Percentiles rank a stretch among this genome's conserved stretches.
Conservation (phyloP, 2,113 vertebrate species). For the Pomatorhinus ruficollis region DNA sequence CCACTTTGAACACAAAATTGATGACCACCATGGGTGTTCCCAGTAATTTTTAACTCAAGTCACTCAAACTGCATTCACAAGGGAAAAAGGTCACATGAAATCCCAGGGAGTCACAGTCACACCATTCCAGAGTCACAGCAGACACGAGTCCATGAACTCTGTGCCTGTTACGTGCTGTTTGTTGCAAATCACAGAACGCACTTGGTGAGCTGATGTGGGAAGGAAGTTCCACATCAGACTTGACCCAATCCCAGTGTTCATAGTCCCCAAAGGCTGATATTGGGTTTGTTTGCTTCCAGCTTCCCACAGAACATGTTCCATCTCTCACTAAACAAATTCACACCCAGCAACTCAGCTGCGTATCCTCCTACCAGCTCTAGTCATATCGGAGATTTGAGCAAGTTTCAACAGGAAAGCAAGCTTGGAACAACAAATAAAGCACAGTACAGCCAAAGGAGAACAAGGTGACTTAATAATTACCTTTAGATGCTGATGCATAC, state of each 20-base stretch:
- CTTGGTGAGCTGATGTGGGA: neutral
- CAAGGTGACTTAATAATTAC: slow-evolving; percentile 46
- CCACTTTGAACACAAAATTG: neutral
- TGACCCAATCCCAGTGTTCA: neutral
- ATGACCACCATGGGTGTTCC: neutral
- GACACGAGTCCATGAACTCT: neutral
- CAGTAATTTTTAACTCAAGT: neutral
- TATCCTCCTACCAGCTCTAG: neutral
- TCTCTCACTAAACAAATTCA: slow-evolving; percentile 16
- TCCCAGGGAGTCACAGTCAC: neutral
- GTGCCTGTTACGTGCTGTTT: neutral
- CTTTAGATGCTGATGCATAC: slow-evolving; percentile 95
- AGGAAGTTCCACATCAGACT: neutral
- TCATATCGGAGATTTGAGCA: neutral
- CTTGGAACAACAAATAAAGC: neutral
- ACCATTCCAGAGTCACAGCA: neutral
- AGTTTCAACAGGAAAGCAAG: neutral
- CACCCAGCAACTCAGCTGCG: neutral
- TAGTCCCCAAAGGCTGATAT: neutral
- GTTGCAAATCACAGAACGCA: neutral
- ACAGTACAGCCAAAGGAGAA: neutral
- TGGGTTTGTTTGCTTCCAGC: neutral
- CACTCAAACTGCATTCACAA: neutral
- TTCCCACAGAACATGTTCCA: slow-evolving; percentile 37
- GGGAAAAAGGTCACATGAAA: neutral